Percentiles rank a stretch among this genome's conserved stretches.
These are phyloP conservation scores for Phrynocephalus versicolor DNA, from an alignment of 2,113 vertebrate species.

Conservation along the genomic window DNA sequence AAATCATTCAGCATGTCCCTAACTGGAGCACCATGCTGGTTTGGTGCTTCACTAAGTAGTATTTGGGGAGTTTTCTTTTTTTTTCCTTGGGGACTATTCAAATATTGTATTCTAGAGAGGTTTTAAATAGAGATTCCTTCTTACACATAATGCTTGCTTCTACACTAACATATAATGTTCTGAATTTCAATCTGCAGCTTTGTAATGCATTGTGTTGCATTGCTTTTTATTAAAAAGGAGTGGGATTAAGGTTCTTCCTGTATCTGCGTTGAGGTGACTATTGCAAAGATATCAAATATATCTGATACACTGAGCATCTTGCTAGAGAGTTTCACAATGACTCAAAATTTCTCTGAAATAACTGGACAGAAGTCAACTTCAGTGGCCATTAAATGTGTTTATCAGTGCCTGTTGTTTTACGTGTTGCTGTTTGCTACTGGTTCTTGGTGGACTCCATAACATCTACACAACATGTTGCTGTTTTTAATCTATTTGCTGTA, in stretches of 20 bases:
- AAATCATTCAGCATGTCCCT: neutral
- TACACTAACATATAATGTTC: neutral
- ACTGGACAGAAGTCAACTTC: neutral
- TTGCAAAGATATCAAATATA: conserved; percentile 26
- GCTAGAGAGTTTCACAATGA: conserved; percentile 3
- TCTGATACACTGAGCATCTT: neutral
- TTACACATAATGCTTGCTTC: conserved; percentile 8
- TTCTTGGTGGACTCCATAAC: neutral
- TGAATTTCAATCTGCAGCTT: conserved; percentile 20
- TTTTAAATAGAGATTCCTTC: conserved; percentile 3
- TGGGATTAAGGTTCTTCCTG: conserved; percentile 20
- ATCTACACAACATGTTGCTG: conserved; percentile 22
- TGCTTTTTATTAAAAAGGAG: conserved; percentile 27
- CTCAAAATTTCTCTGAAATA: accelerated
- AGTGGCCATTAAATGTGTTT: neutral
- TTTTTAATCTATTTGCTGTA: conserved; percentile 37
- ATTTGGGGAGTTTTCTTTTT: conserved; percentile 11
- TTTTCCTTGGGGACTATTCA: conserved; percentile 34
- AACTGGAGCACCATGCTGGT: neutral
- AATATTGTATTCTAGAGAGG: conserved; percentile 4
- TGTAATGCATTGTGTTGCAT: neutral
- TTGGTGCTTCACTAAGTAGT: neutral
- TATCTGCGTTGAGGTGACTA: neutral
- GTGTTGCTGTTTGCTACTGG: conserved; percentile 10
- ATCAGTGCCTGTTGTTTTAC: conserved; percentile 34